These are phyloP conservation scores for Zoanthus solanderi DNA, from an alignment of 92 coral and sea anemone genomes.

Conservation along the genomic window DNA sequence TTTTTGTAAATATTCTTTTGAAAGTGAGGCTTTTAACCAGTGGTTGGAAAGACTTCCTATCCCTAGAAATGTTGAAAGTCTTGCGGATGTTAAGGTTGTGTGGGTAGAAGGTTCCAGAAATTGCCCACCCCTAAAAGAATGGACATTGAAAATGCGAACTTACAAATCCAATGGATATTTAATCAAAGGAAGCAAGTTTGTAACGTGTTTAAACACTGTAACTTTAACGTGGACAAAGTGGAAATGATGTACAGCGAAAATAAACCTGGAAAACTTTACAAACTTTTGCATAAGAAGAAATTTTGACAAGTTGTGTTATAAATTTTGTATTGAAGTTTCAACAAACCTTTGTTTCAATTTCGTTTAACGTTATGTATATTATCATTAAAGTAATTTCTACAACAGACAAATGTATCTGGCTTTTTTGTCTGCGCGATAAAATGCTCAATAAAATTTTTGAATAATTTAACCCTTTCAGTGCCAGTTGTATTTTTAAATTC, in stretches of 20 bases:
- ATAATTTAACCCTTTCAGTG: too few relatives aligned
- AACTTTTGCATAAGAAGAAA: slow-evolving; percentile 43
- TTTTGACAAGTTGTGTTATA: slow-evolving; percentile 20
- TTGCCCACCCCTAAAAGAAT: slow-evolving; percentile 57
- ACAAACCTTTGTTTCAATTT: neutral
- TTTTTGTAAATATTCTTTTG: too few relatives aligned
- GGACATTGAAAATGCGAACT: slow-evolving; percentile 55
- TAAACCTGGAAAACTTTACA: slow-evolving; percentile 66
- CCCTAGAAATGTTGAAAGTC: slow-evolving; percentile 58
- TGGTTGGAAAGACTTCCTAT: slow-evolving; percentile 61
- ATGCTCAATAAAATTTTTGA: too few relatives aligned
- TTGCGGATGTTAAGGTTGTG: slow-evolving; percentile 49
- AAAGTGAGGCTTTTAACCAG: neutral
- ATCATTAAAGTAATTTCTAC: too few relatives aligned
- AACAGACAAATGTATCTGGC: neutral
- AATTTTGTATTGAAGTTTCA: too few relatives aligned
- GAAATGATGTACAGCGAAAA: slow-evolving; percentile 26
- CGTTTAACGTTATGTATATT: neutral
- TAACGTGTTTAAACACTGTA: slow-evolving; percentile 36
- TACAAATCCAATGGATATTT: slow-evolving; percentile 42
- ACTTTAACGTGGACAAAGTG: slow-evolving; percentile 44
- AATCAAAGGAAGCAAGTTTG: slow-evolving; percentile 57
- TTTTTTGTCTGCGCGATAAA: neutral
- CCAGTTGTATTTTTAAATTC: too few relatives aligned
- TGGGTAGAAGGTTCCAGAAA: slow-evolving; percentile 55